Evolutionary conservation across 2,113 vertebrate genomes (phyloP).

Genomic region (Rutilus rutilus): DNA sequence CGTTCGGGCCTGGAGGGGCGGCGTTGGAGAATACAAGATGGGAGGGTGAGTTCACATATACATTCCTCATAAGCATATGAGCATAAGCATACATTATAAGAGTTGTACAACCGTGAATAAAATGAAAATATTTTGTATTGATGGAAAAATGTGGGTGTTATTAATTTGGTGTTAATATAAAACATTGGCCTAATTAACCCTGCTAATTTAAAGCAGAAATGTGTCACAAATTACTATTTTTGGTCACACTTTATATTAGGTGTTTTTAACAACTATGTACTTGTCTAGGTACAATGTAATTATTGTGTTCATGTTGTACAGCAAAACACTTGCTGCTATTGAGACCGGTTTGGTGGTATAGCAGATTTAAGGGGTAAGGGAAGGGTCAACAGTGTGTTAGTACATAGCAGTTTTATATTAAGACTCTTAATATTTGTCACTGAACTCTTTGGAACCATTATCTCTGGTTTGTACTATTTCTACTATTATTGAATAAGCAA

Average conservation of each 20-base stretch:
- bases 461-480: not conserved
- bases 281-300: no score
- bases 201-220: not conserved
- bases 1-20: slow-evolving; percentile 85
- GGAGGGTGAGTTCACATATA: slow-evolving; percentile 80
- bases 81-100: not conserved
- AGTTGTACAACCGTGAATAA: not conserved
- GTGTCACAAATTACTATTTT: not conserved
- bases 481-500: not conserved
- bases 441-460: not conserved
- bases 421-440: no score
- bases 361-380: no score
- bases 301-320: no score
- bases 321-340: no score
- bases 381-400: no score
- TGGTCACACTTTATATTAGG: no score
- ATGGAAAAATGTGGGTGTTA: not conserved
- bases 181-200: not conserved
- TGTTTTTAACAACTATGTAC: no score
- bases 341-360: no score
- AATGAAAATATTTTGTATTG: not conserved
- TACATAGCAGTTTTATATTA: no score
- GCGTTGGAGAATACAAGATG: slow-evolving; percentile 85
- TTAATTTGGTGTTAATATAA: no score
- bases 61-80: not conserved